Conservation (phyloP, 2,888 invertebrate genomes). For the Patella pellucida region DNA sequence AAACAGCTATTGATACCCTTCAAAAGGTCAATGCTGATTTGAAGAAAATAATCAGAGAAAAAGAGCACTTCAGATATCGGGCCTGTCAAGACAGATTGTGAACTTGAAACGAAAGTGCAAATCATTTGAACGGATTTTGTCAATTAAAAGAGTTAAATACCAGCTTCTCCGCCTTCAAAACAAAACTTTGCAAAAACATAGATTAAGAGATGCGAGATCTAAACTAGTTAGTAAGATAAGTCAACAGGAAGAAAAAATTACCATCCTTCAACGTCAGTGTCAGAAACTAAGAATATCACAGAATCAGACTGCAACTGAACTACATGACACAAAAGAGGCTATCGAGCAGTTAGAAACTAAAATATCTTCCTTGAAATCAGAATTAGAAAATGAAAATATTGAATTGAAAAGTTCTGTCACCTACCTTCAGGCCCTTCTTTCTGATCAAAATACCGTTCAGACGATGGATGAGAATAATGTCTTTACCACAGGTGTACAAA, state of each 20-base stretch:
- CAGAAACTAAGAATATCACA: not conserved
- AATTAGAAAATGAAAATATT: no score
- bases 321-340: not conserved
- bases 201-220: not conserved
- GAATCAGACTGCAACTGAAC: not conserved
- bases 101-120: not conserved
- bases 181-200: not conserved
- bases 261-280: not conserved
- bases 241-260: not conserved
- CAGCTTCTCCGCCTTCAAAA: not conserved
- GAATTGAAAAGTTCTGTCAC: not conserved
- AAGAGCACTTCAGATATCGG: not conserved
- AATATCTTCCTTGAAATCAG: not conserved
- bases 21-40: not conserved
- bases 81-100: not conserved
- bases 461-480: not conserved
- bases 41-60: not conserved
- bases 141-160: not conserved
- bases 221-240: no score
- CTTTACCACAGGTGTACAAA: not conserved
- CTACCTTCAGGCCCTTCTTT: not conserved
- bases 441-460: not conserved
- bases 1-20: not conserved
- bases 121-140: not conserved
- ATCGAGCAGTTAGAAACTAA: not conserved